Percentiles rank a stretch among this genome's conserved stretches.
phyloP scores from a whole-genome alignment of 2,797 vertebrate genomes.

The Cygnus olor region DNA sequence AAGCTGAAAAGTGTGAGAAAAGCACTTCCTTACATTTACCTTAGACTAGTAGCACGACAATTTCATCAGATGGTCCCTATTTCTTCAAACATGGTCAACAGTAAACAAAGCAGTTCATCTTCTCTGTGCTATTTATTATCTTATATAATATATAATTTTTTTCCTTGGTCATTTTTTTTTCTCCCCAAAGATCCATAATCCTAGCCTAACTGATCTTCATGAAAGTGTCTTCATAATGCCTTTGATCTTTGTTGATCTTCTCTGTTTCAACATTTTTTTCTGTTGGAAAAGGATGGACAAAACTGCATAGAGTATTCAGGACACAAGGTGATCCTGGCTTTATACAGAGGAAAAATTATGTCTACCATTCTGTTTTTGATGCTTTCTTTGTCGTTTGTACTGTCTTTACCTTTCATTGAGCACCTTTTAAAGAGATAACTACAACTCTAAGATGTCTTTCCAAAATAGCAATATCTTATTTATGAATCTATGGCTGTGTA shows the following conservation, averaged over 20 bases:
- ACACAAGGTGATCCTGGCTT: not conserved
- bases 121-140: not conserved
- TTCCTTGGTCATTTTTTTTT: not conserved
- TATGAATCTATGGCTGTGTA: not conserved
- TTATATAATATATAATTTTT: constrained; percentile 4
- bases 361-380: not conserved
- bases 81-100: not conserved
- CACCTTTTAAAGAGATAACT: not conserved
- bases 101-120: constrained; percentile 9
- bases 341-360: not conserved
- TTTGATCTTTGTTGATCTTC: not conserved
- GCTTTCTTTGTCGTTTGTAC: not conserved
- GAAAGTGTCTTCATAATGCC: not conserved
- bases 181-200: constrained; percentile 8
- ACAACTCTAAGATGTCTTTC: not conserved
- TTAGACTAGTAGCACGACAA: not conserved
- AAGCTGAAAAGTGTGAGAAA: not conserved
- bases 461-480: not conserved
- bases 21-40: not conserved
- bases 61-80: not conserved
- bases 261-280: not conserved
- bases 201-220: constrained; percentile 15
- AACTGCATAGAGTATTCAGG: not conserved
- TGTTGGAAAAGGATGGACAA: not conserved
- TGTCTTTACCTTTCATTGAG: not conserved